phyloP scores from a whole-genome alignment of 2,113 vertebrate genomes.

The Meles meles region DNA sequence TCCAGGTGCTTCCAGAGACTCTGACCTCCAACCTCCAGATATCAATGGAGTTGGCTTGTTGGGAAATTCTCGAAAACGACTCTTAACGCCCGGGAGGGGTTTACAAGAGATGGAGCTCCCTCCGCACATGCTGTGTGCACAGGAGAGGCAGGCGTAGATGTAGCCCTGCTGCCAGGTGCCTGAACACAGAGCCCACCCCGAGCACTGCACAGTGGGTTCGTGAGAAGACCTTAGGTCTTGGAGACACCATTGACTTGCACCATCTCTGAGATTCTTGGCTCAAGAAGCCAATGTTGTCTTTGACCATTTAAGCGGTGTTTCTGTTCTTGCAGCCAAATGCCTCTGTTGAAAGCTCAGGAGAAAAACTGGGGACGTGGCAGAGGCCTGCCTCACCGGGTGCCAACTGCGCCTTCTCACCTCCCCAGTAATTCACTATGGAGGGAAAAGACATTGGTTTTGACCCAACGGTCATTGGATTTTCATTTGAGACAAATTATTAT shows the following conservation, averaged over 20 bases:
- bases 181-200: not conserved
- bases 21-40: not conserved
- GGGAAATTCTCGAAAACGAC: not conserved
- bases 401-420: not conserved
- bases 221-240: accelerated
- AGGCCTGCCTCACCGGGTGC: accelerated
- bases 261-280: not conserved
- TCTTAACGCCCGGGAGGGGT: too few relatives aligned
- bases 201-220: accelerated
- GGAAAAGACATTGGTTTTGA: not conserved
- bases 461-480: not conserved
- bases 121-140: not conserved
- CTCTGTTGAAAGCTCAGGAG: not conserved
- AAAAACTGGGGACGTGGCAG: not conserved
- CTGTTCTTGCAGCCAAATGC: not conserved
- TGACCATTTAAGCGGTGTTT: not conserved
- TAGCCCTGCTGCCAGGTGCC: not conserved
- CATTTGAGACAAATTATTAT: not conserved
- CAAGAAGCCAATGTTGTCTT: not conserved
- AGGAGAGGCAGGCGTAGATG: accelerated
- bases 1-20: not conserved
- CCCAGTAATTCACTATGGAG: not conserved
- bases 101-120: not conserved
- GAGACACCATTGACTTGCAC: accelerated
- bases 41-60: not conserved